Evolutionary conservation across 2,797 vertebrate genomes (phyloP).

Genomic region (Neosilurus mollespiculum): DNA sequence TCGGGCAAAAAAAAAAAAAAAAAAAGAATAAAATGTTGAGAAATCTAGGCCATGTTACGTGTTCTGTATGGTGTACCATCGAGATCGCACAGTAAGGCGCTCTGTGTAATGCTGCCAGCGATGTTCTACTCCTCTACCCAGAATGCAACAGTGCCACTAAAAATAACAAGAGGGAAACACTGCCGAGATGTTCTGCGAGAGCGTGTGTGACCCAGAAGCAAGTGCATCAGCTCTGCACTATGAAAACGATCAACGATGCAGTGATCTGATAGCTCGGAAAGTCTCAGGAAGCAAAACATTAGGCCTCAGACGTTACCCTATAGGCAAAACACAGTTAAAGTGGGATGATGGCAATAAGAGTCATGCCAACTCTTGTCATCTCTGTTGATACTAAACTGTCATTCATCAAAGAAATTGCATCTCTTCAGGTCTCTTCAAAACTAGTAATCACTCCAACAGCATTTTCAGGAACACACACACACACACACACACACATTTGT

Average conservation of each 20-base stretch:
- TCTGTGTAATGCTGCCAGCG: constrained; percentile 49
- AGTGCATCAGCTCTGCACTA: constrained; percentile 42
- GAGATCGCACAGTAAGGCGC: constrained; percentile 43
- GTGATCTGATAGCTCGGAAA: constrained; percentile 36
- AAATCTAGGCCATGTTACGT: constrained; percentile 53
- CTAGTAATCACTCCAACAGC: constrained; percentile 38
- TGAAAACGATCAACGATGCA: constrained; percentile 37
- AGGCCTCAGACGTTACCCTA: constrained; percentile 47
- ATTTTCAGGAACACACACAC: constrained; percentile 42
- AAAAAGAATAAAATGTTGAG: constrained; percentile 34
- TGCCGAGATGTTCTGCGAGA: constrained; percentile 45
- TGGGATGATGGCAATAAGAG: neutral
- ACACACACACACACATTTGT: constrained; percentile 52
- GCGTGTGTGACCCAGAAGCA: constrained; percentile 53
- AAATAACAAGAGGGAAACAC: constrained; percentile 57
- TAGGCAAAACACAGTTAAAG: constrained; percentile 36
- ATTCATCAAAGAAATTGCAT: constrained; percentile 42
- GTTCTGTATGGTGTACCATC: constrained; percentile 42
- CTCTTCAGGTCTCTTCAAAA: constrained; percentile 42
- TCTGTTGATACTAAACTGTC: constrained; percentile 36
- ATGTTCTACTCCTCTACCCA: constrained; percentile 55
- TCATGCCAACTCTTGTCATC: constrained; percentile 16
- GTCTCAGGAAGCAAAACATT: constrained; percentile 20
- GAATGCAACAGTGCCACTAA: constrained; percentile 57
- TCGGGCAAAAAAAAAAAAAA: constrained; percentile 13